Evolutionary conservation across 2,888 invertebrate species (phyloP), one percentile per base, ranked within the genome.

Genomic region (Noctua fimbriata): DNA sequence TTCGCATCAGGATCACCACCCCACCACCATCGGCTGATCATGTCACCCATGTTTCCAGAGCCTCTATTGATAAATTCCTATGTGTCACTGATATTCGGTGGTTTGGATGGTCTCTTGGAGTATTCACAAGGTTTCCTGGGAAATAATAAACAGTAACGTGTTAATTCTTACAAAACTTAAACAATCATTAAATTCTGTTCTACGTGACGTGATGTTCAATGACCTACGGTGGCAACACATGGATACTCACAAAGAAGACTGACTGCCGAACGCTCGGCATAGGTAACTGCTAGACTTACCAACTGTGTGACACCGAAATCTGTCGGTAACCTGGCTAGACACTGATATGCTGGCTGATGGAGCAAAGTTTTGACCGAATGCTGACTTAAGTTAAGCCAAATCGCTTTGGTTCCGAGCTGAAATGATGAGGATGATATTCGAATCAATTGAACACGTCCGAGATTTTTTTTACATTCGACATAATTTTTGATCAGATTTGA

Each of bases 1-100:
- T 72, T 84, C 16, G 77, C 81, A 79, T 95, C 94, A 2, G 94
- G 93, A 65, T 94, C 91, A 0, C 91, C 91, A 1, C 93, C 92
- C 92, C 94, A 93, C 90, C 90, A 92, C 69, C 91, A 76, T 18
- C 84, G 87, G 47, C 84, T 89, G 47, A 93, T 58, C 16, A 88
- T 67, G 32, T 85, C 79, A 9, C 89, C 91, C 93, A 94, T 93
- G 16, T 73, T 76, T 32, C 69, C 65, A 71, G 72, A 32, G 32
- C 47, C n/a, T 52, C 47, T 49, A 32, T 44, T 55, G 0, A 47
- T 36, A 36, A 24, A 41, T 44, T 16, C 9, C 10, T 63, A 36
- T 41, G 36, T 16, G 63, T 58, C 16, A 28, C 10, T 41, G 41
- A 41, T 44, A 1, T 47, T 66, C n/a, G 18, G 10, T 24, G 36